These are phyloP conservation scores for Rhinolophus sinicus DNA, from an alignment of 2,113 vertebrate species.

Conservation along the genomic window DNA sequence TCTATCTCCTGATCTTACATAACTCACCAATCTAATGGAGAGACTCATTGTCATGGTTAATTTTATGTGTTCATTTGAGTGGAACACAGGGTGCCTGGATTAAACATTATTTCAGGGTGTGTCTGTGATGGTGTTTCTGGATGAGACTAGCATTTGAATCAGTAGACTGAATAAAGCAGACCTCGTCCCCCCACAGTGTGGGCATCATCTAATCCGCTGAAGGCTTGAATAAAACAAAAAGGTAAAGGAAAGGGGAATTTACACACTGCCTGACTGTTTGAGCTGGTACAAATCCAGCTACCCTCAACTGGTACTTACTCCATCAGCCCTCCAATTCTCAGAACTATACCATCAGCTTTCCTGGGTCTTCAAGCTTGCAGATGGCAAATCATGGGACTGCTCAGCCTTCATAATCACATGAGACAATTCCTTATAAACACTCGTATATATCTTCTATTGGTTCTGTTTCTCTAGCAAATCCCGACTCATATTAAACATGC, in stretches of 20 bases:
- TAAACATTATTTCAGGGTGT: neutral
- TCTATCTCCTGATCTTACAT: neutral
- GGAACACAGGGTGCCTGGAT: neutral
- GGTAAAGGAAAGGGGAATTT: neutral
- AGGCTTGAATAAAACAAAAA: neutral
- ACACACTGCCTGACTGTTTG: neutral
- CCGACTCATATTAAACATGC: neutral
- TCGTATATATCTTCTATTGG: neutral
- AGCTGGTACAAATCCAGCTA: neutral
- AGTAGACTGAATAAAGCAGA: neutral
- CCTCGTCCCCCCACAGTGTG: neutral
- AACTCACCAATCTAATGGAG: neutral
- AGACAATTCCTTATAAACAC: slow-evolving; percentile 2
- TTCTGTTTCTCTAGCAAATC: slow-evolving; percentile 10
- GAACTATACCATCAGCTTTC: neutral
- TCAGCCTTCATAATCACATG: neutral
- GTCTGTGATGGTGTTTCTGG: neutral
- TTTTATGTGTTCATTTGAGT: neutral
- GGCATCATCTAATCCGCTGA: neutral
- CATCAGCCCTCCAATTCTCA: neutral
- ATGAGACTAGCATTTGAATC: neutral
- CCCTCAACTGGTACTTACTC: neutral
- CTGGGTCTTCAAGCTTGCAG: neutral
- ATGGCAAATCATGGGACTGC: neutral
- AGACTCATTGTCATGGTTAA: neutral